These are phyloP conservation scores for Pelodiscus sinensis DNA, from an alignment of 2,113 vertebrate genomes.

Conservation along the genomic window DNA sequence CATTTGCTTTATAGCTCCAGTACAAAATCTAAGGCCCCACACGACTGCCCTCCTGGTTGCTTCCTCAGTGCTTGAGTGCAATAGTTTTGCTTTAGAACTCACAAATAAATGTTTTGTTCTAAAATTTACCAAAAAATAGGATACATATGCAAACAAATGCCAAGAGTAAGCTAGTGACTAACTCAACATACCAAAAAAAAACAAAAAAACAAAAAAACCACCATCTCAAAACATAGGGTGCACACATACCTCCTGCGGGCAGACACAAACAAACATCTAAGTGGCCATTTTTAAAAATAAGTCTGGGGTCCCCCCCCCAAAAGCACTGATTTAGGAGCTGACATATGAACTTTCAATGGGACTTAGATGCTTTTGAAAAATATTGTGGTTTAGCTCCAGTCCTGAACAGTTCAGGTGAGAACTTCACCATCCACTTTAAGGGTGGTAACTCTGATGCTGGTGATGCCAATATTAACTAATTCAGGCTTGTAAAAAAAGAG, in stretches of 20 bases:
- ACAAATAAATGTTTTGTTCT: background rate
- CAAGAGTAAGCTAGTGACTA: background rate
- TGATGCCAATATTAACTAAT: background rate
- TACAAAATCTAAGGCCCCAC: background rate
- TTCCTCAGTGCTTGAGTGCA: background rate
- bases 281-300: background rate
- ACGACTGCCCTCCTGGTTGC: background rate
- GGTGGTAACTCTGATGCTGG: background rate
- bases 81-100: background rate
- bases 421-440: background rate
- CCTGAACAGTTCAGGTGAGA: background rate
- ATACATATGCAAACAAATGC: background rate
- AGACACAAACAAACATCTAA: background rate
- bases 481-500: background rate
- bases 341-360: background rate
- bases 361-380: background rate
- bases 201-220: too few species aligned
- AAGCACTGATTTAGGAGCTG: background rate
- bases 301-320: rapidly evolving
- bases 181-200: background rate
- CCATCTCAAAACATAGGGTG: background rate
- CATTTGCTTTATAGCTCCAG: background rate
- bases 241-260: background rate
- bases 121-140: background rate
- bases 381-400: background rate